Conservation (phyloP, 2,888 invertebrate species). For the Scaptomyza tumidula region DNA sequence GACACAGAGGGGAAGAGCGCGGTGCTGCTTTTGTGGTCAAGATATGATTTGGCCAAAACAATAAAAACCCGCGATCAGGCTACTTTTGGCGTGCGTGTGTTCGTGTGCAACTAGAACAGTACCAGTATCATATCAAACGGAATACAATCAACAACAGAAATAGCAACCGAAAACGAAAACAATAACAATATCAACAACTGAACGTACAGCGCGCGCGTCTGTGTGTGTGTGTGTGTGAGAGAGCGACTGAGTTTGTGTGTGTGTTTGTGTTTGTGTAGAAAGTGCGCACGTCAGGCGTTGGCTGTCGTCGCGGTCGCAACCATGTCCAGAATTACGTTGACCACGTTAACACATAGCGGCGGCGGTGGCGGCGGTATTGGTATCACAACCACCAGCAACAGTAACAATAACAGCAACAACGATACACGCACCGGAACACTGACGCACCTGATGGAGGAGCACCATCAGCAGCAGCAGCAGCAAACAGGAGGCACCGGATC, state of each 20-base stretch:
- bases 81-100: conserved; percentile 48
- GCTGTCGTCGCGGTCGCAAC: conserved; percentile 48
- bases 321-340: conserved; percentile 71
- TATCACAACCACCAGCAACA: conserved; percentile 28
- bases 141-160: conserved; percentile 27
- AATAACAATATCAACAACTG: conserved; percentile 48
- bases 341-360: conserved; percentile 63
- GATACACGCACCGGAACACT: conserved; percentile 71
- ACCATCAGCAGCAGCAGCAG: conserved; percentile 46
- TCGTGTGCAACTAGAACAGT: conserved; percentile 45
- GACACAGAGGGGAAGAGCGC: conserved; percentile 49
- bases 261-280: conserved; percentile 59
- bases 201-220: conserved; percentile 42
- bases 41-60: conserved; percentile 69
- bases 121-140: conserved; percentile 34
- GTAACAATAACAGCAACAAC: conserved; percentile 60
- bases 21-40: conserved; percentile 65
- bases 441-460: conserved; percentile 79
- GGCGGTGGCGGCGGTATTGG: conserved; percentile 7
- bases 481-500: conserved; percentile 8
- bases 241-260: conserved; percentile 23
- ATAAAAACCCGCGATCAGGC: conserved; percentile 57
- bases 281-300: conserved; percentile 74
- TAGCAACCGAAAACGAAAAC: conserved; percentile 25
- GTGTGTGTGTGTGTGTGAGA: conserved; percentile 44